Evolutionary conservation across 2,888 invertebrate species (phyloP).

Genomic region (Furcula furcula): DNA sequence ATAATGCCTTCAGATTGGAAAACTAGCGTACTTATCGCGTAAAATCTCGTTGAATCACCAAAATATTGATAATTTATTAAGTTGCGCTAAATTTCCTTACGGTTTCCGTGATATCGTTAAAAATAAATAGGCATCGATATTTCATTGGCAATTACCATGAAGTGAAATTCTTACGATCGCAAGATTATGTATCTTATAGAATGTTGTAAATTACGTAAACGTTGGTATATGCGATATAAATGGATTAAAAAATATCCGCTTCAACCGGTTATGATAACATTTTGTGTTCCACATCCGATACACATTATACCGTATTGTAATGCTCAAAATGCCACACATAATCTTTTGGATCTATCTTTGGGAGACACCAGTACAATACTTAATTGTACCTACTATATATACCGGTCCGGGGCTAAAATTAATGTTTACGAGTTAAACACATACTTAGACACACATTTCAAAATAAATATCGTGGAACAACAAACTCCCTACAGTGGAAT

Average conservation of each 20-base stretch:
- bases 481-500: slow-evolving; percentile 41
- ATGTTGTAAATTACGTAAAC: neutral
- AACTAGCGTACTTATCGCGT: slow-evolving; percentile 7
- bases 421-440: slow-evolving; percentile 3
- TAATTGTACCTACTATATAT: too few relatives aligned
- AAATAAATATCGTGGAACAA: slow-evolving; percentile 34
- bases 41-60: slow-evolving; percentile 8
- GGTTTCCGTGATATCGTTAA: slow-evolving; percentile 23
- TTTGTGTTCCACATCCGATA: too few relatives aligned
- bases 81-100: slow-evolving; percentile 20
- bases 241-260: too few relatives aligned
- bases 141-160: slow-evolving; percentile 33
- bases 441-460: slow-evolving; percentile 30
- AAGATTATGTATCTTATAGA: neutral
- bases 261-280: too few relatives aligned
- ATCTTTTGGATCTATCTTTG: too few relatives aligned
- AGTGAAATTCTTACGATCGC: slow-evolving; percentile 23
- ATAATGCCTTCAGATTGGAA: slow-evolving; percentile 17
- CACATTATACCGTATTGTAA: too few relatives aligned
- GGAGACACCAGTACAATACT: too few relatives aligned
- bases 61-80: too few relatives aligned
- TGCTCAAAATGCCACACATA: too few relatives aligned
- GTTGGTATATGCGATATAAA: too few relatives aligned
- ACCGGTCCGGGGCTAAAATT: too few relatives aligned
- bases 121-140: slow-evolving; percentile 13